These are phyloP conservation scores for Poecilus cupreus DNA, from an alignment of 2,888 invertebrate genomes.

Conservation along the genomic window DNA sequence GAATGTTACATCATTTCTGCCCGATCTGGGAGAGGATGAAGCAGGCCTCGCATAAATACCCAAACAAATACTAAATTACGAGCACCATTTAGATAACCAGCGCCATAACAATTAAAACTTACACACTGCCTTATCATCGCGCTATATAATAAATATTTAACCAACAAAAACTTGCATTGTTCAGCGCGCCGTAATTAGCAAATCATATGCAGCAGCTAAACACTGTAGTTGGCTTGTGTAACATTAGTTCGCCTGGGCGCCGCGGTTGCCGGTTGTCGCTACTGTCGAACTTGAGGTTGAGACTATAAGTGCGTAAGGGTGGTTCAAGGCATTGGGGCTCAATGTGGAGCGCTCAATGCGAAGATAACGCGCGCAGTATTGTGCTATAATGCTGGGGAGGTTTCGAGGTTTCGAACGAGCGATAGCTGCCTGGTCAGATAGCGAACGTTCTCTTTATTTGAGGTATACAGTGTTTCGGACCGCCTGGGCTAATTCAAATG, in stretches of 20 bases:
- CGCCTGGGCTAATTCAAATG: background rate
- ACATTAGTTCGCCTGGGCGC: background rate
- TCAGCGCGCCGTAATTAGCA: slow-evolving; percentile 12
- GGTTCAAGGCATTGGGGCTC: background rate
- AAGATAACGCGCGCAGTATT: slow-evolving; percentile 9
- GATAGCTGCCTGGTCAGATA: slow-evolving; percentile 6
- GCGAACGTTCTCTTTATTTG: background rate
- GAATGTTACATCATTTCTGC: no score
- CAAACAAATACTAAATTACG: slow-evolving; percentile 19
- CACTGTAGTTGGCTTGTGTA: background rate
- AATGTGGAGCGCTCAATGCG: background rate
- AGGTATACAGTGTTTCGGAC: background rate
- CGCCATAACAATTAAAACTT: slow-evolving; percentile 27
- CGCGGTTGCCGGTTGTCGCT: background rate
- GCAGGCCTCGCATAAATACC: background rate
- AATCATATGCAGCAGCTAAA: slow-evolving; percentile 21
- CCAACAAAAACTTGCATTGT: slow-evolving; percentile 35
- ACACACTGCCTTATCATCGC: slow-evolving; percentile 15
- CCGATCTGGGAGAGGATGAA: no score
- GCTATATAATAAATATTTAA: slow-evolving; percentile 11
- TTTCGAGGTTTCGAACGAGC: background rate
- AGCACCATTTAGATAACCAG: slow-evolving; percentile 24
- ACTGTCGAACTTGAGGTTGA: background rate
- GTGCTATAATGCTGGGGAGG: background rate
- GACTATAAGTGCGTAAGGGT: background rate